phyloP scores from a whole-genome alignment of 1,140 invertebrate genomes.

The Panagrolaimus sp. region DNA sequence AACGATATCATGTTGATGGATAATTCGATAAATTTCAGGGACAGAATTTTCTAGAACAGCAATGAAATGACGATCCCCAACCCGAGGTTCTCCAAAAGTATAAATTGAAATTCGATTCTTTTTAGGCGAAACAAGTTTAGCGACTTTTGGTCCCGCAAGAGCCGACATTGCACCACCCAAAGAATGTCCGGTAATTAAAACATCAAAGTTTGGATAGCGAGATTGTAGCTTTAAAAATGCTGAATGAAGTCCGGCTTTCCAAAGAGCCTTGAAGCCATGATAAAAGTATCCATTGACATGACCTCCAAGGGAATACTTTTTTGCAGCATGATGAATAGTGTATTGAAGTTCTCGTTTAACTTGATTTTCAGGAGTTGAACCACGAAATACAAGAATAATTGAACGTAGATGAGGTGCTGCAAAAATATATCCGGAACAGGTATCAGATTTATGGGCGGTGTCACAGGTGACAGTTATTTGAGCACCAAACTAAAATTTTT shows the following conservation, averaged over 20 bases:
- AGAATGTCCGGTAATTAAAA: conserved; percentile 44
- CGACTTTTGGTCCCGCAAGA: conserved; percentile 35
- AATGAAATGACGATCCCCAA: conserved; percentile 24
- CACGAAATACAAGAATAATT: too few species aligned
- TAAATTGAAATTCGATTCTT: conserved; percentile 18
- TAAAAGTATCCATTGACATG: conserved; percentile 43
- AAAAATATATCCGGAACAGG: too few species aligned
- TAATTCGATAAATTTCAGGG: conserved; percentile 34
- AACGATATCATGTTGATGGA: conserved; percentile 37
- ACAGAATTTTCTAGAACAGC: too few species aligned
- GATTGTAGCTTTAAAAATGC: conserved; percentile 28
- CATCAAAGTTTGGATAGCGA: conserved; percentile 35
- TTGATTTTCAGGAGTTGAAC: too few species aligned
- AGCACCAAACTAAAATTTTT: too few species aligned
- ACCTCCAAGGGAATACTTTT: conserved; percentile 16
- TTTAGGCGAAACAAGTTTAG: conserved; percentile 7
- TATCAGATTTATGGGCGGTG: too few species aligned
- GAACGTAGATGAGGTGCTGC: too few species aligned
- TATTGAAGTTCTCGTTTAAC: too few species aligned
- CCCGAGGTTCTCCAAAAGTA: conserved; percentile 47
- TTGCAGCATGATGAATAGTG: too few species aligned
- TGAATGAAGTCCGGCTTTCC: conserved; percentile 39
- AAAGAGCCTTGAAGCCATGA: conserved; percentile 35
- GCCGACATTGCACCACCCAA: conserved; percentile 30
- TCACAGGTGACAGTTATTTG: too few species aligned